Conservation (phyloP, 35 echinoderm and acorn worm species). For the Acanthaster planci region DNA sequence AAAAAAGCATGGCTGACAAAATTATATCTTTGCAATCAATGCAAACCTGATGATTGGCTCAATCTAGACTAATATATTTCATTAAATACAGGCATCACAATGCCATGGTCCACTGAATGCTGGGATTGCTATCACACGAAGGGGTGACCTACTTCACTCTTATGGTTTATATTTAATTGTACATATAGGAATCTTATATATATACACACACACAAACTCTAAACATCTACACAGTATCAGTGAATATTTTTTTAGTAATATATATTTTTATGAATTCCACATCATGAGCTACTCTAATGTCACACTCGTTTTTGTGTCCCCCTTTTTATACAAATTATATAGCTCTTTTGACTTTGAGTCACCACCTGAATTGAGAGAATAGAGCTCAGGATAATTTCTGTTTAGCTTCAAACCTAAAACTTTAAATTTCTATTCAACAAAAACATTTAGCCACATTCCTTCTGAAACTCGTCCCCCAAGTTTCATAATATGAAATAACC, state of each 20-base stretch:
- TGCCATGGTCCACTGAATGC: neutral
- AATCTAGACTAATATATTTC: neutral
- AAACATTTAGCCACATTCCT: too few relatives aligned
- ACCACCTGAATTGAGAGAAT: too few relatives aligned
- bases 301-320: too few relatives aligned
- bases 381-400: too few relatives aligned
- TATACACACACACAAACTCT: slow-evolving; percentile 1
- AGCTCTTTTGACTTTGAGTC: too few relatives aligned
- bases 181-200: slow-evolving; percentile 24
- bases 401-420: too few relatives aligned
- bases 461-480: too few relatives aligned
- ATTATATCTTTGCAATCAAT: slow-evolving; percentile 17
- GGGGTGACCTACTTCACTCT: neutral
- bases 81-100: neutral
- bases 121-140: neutral
- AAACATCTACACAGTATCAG: neutral
- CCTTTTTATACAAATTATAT: too few relatives aligned
- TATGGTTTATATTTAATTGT: neutral
- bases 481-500: too few relatives aligned
- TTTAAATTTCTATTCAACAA: too few relatives aligned
- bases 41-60: neutral
- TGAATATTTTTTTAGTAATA: neutral
- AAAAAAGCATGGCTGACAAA: neutral
- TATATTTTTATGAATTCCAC: neutral
- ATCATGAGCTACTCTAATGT: too few relatives aligned